These are phyloP conservation scores for Drosophila kambysellisi DNA, from an alignment of 2,888 invertebrate species.

Conservation along the genomic window DNA sequence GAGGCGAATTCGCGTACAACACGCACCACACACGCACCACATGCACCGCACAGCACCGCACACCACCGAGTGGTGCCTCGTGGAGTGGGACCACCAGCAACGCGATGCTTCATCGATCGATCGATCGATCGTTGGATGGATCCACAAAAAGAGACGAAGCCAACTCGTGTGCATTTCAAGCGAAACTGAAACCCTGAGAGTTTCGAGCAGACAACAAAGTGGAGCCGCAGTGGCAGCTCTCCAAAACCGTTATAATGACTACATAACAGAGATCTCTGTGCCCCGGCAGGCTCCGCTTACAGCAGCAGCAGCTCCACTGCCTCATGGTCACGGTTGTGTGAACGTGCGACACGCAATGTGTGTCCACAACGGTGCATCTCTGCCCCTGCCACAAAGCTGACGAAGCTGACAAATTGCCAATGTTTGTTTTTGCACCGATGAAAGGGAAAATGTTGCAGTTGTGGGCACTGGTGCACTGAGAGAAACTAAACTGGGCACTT, in stretches of 20 bases:
- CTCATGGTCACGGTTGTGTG: conserved; percentile 51
- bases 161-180: conserved; percentile 58
- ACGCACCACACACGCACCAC: conserved; percentile 27
- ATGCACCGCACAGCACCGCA: neutral
- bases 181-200: conserved; percentile 68
- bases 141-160: neutral
- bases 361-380: neutral
- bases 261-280: conserved; percentile 10
- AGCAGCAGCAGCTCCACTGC: conserved; percentile 5
- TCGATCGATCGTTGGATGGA: conserved; percentile 22
- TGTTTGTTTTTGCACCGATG: conserved; percentile 20
- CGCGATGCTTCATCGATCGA: conserved; percentile 18
- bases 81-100: conserved; percentile 52
- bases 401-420: conserved; percentile 20
- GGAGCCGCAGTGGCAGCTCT: conserved; percentile 24
- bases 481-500: conserved; percentile 10
- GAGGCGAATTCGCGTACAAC: conserved; percentile 44
- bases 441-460: conserved; percentile 51
- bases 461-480: conserved; percentile 27
- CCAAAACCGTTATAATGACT: conserved; percentile 25
- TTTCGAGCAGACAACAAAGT: conserved; percentile 41
- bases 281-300: neutral
- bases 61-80: neutral
- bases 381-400: conserved; percentile 25
- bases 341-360: conserved; percentile 63